A percentile compares a stretch with the other conserved stretches of the same genome.
These are phyloP conservation scores for Palythoa grandis DNA, from an alignment of 92 coral and sea anemone genomes.

Conservation along the genomic window DNA sequence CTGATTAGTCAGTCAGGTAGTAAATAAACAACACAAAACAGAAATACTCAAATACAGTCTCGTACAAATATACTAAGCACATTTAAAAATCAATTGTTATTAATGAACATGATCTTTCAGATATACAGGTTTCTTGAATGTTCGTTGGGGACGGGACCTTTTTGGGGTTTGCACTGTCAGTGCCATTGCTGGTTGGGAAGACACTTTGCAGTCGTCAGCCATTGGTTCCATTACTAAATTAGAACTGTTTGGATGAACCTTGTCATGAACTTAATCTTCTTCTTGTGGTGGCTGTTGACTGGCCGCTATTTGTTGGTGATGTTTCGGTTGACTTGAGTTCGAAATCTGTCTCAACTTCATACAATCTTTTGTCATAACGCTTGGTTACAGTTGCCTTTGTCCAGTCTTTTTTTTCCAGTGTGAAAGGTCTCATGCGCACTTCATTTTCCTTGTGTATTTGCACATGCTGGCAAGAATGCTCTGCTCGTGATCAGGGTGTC, in stretches of 20 bases:
- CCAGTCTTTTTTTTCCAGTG: constrained; percentile 47
- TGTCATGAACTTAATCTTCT: neutral
- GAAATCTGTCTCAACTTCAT: constrained; percentile 37
- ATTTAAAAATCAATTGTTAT: neutral
- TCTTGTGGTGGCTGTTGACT: no score
- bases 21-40: no score
- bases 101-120: neutral
- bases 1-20: neutral
- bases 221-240: no score
- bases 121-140: neutral
- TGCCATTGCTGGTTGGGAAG: no score
- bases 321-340: neutral
- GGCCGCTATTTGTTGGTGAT: no score
- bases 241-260: no score
- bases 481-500: constrained; percentile 64
- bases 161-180: no score
- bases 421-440: constrained; percentile 49
- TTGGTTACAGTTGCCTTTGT: no score
- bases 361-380: constrained; percentile 45
- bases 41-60: neutral
- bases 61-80: neutral
- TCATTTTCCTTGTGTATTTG: constrained; percentile 54
- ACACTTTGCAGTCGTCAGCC: no score
- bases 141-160: no score
- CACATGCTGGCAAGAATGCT: constrained; percentile 41